Percentiles rank a stretch among this genome's conserved stretches.
These are phyloP conservation scores for Lutraria rhynchaena DNA, from an alignment of 1,140 invertebrate genomes.

Conservation along the genomic window DNA sequence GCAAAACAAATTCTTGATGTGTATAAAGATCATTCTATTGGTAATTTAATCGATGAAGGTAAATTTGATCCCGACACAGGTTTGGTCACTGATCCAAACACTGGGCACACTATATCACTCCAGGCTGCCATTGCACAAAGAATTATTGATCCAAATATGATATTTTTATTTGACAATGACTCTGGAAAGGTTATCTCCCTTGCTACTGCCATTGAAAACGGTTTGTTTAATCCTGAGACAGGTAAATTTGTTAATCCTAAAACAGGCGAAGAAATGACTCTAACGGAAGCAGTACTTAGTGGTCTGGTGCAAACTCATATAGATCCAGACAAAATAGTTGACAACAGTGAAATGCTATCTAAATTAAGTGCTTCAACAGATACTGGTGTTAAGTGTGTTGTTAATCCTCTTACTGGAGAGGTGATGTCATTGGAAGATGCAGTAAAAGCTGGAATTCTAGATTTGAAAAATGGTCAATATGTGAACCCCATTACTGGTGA, in stretches of 20 bases:
- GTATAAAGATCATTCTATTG: slow-evolving; percentile 73
- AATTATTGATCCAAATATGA: slow-evolving; percentile 88
- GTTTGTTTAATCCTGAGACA: slow-evolving; percentile 70
- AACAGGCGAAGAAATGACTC: slow-evolving; percentile 70
- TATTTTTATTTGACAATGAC: slow-evolving; percentile 75
- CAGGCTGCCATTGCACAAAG: slow-evolving; percentile 89
- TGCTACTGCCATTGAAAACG: slow-evolving; percentile 70
- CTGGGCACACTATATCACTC: slow-evolving; percentile 73
- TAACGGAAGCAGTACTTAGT: slow-evolving; percentile 71
- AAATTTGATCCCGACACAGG: slow-evolving; percentile 89
- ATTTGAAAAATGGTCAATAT: slow-evolving; percentile 70
- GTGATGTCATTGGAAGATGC: slow-evolving; percentile 74
- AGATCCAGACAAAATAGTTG: slow-evolving; percentile 68
- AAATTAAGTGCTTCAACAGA: slow-evolving; percentile 69
- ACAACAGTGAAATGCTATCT: slow-evolving; percentile 68
- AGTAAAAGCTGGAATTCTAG: slow-evolving; percentile 70
- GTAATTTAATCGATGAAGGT: slow-evolving; percentile 86
- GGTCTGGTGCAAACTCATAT: slow-evolving; percentile 71
- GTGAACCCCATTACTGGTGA: slow-evolving; percentile 64
- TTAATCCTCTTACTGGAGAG: slow-evolving; percentile 62
- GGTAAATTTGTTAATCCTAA: slow-evolving; percentile 72
- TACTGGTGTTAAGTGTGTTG: slow-evolving; percentile 65
- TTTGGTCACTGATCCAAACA: slow-evolving; percentile 86
- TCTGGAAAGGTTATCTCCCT: slow-evolving; percentile 72
- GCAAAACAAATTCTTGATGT: slow-evolving; percentile 82